Base-by-base conservation (phyloP, 2,888 invertebrate genomes). In the Diloba caeruleocephala region DNA sequence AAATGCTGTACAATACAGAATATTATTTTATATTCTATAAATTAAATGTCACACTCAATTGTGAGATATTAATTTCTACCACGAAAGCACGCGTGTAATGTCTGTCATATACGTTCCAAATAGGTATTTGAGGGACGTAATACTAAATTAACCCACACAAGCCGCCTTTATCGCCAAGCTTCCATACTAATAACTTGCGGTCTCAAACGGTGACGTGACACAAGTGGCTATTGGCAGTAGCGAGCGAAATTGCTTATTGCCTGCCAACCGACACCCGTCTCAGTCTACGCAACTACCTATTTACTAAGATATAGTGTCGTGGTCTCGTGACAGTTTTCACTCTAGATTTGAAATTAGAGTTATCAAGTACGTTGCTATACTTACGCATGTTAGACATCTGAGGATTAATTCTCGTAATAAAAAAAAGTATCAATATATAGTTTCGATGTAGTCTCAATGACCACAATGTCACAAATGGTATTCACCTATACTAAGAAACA, bases 181-280 rank as follows among this genome's bases (percentile, higher is more conserved):
- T 55, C 53, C 62, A 53, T 55, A 55, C 63, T 71, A 71, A 74
- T 78, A 79, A 70, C 66, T 71, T 79, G 74, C 63, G 76, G 73
- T 71, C 58, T 63, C 48, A 54, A 64, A 50, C 39, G 50, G 44
- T 65, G 70, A 62, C 57, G 53, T 60, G 58, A 51, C 65, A 52
- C 58, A 68, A 73, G 71, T 57, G 73, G 57, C 74, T 65, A 72
- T 72, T 73, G 71, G 55, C 57, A 60, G 61, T 59, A 60, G 65
- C 58, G 54, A 48, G 68, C 53, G 59, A 37, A 70, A 69, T 65
- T 71, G 65, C 59, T 68, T 70, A 71, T 62, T 60, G 71, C 65
- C 60, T 69, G 69, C 59, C 59, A 67, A 67, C 41, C 49, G 66
- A 57, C 66, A 45, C 58, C 43, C 63, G 38, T 26, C 37, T 50